Percentiles rank a stretch among this genome's conserved stretches.
phyloP scores from a whole-genome alignment of 2,888 invertebrate species.

The Taphrorychus bicolor region DNA sequence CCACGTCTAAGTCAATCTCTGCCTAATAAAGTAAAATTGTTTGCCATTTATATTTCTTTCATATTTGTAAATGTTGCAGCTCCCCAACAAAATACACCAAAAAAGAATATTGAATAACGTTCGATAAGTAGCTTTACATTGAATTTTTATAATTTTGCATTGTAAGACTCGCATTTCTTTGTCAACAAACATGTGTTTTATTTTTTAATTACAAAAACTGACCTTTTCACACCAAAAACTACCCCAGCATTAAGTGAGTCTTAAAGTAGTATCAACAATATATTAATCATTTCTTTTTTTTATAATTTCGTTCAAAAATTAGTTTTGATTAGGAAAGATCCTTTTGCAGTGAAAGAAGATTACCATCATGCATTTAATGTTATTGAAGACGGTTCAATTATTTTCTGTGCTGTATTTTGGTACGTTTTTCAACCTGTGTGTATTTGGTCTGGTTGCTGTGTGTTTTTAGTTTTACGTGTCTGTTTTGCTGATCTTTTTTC shows the following conservation, averaged over 20 bases:
- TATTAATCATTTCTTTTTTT: no score
- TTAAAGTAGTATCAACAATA: background rate
- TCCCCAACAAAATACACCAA: background rate
- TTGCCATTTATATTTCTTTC: conserved; percentile 5
- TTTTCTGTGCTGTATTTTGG: conserved; percentile 27
- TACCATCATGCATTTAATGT: background rate
- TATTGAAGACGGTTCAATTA: conserved; percentile 26
- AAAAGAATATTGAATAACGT: background rate
- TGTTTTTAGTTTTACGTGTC: conserved; percentile 49
- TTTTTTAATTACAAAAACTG: no score
- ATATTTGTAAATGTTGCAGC: background rate
- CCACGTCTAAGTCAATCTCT: conserved; percentile 69
- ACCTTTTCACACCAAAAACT: no score
- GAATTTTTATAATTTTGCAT: background rate
- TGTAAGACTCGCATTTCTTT: background rate
- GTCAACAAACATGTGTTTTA: no score
- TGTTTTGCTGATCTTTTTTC: no score
- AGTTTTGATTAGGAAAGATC: conserved; percentile 14
- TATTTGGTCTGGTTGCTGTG: conserved; percentile 39
- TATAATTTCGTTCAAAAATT: background rate
- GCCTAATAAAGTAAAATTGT: conserved; percentile 82
- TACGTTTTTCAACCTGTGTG: conserved; percentile 18
- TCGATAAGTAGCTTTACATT: no score
- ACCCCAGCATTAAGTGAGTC: no score
- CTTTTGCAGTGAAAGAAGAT: conserved; percentile 35